A percentile compares a stretch with the other conserved stretches of the same genome.
Conservation (phyloP, 2,113 vertebrate species). For the Tursiops truncatus region DNA sequence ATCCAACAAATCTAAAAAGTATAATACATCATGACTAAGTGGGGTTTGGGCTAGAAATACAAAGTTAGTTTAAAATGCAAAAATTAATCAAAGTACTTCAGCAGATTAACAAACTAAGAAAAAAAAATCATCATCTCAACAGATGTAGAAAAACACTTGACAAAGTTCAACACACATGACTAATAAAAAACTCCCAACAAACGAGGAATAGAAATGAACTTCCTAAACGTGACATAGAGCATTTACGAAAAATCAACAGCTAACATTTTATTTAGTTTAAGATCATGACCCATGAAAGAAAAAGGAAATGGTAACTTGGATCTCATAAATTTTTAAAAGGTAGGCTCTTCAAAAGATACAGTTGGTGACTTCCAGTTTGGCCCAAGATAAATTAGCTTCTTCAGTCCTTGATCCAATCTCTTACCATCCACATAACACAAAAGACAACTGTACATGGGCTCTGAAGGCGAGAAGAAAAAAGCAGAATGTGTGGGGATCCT, state of each 20-base stretch:
- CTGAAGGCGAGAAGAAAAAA: not conserved
- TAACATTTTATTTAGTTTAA: not conserved
- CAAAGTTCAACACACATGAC: not conserved
- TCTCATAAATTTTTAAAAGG: not conserved
- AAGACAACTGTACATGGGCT: not conserved
- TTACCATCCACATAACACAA: not conserved
- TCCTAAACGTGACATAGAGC: not conserved
- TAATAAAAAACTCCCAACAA: not conserved
- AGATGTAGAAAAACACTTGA: not conserved
- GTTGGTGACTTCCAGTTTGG: not conserved
- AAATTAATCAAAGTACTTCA: not conserved
- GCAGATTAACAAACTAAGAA: constrained; percentile 21
- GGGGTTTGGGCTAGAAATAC: not conserved
- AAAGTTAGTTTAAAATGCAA: not conserved
- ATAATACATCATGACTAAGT: not conserved
- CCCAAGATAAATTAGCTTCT: not conserved
- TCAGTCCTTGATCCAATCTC: not conserved
- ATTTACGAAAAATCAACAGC: not conserved
- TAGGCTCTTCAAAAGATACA: not conserved
- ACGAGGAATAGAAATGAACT: not conserved
- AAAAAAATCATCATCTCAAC: not conserved
- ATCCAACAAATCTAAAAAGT: not conserved
- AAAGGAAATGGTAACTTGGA: not conserved
- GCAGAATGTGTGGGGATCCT: not conserved
- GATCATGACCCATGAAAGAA: not conserved